Evolutionary conservation across 2,888 invertebrate genomes (phyloP).

Genomic region (Liopterus haemorrhoidalis): DNA sequence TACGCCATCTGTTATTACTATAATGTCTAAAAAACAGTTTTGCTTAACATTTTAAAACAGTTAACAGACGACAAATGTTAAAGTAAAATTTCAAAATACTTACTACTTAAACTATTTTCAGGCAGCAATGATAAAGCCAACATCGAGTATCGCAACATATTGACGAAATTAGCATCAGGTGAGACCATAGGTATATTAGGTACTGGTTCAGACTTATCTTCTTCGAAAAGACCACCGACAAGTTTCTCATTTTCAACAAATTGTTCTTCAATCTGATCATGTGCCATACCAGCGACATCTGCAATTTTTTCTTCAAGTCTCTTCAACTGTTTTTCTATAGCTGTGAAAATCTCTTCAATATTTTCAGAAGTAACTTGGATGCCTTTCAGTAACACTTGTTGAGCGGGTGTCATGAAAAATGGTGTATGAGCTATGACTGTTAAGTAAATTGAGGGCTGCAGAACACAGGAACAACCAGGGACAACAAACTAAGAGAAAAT

Average conservation of each 20-base stretch:
- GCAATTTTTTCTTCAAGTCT: conserved; percentile 57
- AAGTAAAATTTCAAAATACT: conserved; percentile 35
- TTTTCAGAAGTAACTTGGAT: conserved; percentile 57
- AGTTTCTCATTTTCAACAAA: conserved; percentile 50
- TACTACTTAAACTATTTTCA: conserved; percentile 68
- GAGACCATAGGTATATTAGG: conserved; percentile 54
- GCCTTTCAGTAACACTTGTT: conserved; percentile 68
- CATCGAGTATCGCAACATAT: conserved; percentile 71
- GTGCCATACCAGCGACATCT: conserved; percentile 50
- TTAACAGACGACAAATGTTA: background rate
- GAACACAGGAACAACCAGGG: conserved; percentile 57
- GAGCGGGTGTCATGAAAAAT: conserved; percentile 62
- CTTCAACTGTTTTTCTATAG: conserved; percentile 54
- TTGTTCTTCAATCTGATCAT: conserved; percentile 51
- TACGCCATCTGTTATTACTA: conserved; percentile 70
- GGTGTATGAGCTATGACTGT: conserved; percentile 74
- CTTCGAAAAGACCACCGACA: conserved; percentile 52
- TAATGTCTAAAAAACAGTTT: conserved; percentile 52
- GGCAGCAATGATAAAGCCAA: conserved; percentile 67
- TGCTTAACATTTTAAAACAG: background rate
- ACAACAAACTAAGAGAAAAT: conserved; percentile 55
- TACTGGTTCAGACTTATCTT: conserved; percentile 43
- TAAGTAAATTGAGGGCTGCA: conserved; percentile 64
- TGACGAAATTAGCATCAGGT: conserved; percentile 66
- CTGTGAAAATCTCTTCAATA: conserved; percentile 52